Base-by-base conservation (phyloP, 2,113 vertebrate species). In the Zeus faber region DNA sequence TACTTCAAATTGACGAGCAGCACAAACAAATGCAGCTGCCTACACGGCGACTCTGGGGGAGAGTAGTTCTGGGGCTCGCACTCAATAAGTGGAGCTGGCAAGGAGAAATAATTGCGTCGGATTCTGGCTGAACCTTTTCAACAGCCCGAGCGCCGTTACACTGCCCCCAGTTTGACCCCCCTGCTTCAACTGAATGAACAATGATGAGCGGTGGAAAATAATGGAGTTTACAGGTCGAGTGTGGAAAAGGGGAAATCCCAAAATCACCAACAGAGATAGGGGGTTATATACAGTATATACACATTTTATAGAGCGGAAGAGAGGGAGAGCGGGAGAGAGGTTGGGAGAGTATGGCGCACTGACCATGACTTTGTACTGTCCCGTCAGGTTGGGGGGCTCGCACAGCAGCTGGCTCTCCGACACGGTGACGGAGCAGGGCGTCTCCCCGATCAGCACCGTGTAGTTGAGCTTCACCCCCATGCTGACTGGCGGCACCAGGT, bases 391-490 rank as follows among this genome's bases (percentile, higher is more conserved):
- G 6, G 97, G 97, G 0, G 95, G 95, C 70, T 99, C 97, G 0
- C 97, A 99, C 18, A 99, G 92, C 71, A 99, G 91, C 76, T 99
- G 97, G 0, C 93, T 98, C 87, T 99, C 97, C 0, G 97, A 99
- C 69, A 98, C 91, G 0, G 97, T 99, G 80, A 99, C 92, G 0
- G 95, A 86, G 4, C 97, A 99, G 2, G 93, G 92, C 0, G 93
- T 98, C 47, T 98, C 96, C 26, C 97, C 97, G 0, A 99, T 89
- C 77, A 99, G 84, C 62, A 99, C 94, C 0, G 95, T 95, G 90
- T 99, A 99, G 91, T 99, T 99, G 49, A 99, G 91, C 82, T 95
- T 98, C 33, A 91, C 93, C 47, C 96, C 97, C 62, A 95, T 95
- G 0, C 94, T 78, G 5, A 94, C 91, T 0, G 93, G 93, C 1